Conservation (phyloP, 2,888 invertebrate species). For the Baronia brevicornis region DNA sequence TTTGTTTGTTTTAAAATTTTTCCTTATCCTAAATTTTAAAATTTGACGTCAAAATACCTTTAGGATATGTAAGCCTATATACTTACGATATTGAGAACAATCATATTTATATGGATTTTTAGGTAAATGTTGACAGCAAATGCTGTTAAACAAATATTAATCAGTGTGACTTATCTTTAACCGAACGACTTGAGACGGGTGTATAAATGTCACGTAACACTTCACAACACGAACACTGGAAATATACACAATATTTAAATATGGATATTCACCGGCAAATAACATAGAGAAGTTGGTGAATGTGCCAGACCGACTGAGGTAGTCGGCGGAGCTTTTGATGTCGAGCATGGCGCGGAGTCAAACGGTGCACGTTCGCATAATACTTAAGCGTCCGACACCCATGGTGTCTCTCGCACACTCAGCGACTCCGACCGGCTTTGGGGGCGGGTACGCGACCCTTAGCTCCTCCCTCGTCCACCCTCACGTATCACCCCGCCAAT, state of each 20-base stretch:
- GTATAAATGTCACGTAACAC: conserved; percentile 26
- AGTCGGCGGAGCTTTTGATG: conserved; percentile 94
- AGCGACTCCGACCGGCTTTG: conserved; percentile 29
- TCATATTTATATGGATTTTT: too few relatives aligned
- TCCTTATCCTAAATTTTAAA: too few relatives aligned
- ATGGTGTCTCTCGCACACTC: conserved; percentile 36
- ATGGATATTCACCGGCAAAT: conserved; percentile 87
- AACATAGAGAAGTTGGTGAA: conserved; percentile 97
- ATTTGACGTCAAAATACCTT: too few relatives aligned
- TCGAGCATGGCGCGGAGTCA: conserved; percentile 82
- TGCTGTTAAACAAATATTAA: neutral
- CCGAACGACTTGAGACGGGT: conserved; percentile 19
- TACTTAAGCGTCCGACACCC: conserved; percentile 41
- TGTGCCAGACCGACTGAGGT: conserved; percentile 91
- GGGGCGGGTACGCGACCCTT: conserved; percentile 38
- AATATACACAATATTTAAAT: conserved; percentile 29
- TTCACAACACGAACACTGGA: conserved; percentile 38
- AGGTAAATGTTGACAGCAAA: conserved; percentile 1
- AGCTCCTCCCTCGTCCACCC: conserved; percentile 32
- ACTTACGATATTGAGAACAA: too few relatives aligned
- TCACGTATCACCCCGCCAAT: conserved; percentile 55
- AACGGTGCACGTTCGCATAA: conserved; percentile 41
- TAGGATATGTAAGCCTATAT: too few relatives aligned
- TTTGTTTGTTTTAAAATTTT: too few relatives aligned
- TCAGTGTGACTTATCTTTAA: neutral